Evolutionary conservation across 2,888 invertebrate species (phyloP).

Genomic region (Mimumesa dahlbomi): DNA sequence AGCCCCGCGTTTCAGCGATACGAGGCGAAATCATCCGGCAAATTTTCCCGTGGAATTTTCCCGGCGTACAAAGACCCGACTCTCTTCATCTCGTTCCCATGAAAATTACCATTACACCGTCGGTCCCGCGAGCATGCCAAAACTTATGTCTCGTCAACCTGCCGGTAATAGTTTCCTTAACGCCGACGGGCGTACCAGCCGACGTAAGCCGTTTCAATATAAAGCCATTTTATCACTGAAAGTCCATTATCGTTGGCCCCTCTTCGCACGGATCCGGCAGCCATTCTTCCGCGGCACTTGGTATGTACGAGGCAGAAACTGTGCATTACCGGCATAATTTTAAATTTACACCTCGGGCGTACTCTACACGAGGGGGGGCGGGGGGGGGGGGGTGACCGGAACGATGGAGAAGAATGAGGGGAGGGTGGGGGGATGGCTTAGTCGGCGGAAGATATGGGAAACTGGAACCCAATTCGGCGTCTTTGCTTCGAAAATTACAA

Average conservation of each 20-base stretch:
- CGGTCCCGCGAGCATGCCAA: slow-evolving; percentile 13
- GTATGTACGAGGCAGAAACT: slow-evolving; percentile 66
- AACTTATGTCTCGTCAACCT: slow-evolving; percentile 61
- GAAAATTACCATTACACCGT: slow-evolving; percentile 31
- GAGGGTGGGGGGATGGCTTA: not conserved
- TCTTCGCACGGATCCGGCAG: slow-evolving; percentile 20
- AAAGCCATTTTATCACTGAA: slow-evolving; percentile 75
- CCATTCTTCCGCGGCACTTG: slow-evolving; percentile 61
- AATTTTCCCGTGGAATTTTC: slow-evolving; percentile 7
- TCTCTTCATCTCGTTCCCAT: not conserved
- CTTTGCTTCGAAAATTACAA: slow-evolving; percentile 19
- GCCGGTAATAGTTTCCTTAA: slow-evolving; percentile 65
- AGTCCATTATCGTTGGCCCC: slow-evolving; percentile 73
- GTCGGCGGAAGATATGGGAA: slow-evolving; percentile 12
- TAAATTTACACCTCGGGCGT: slow-evolving; percentile 68
- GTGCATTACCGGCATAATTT: slow-evolving; percentile 73
- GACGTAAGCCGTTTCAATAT: slow-evolving; percentile 70
- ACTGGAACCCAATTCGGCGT: slow-evolving; percentile 22
- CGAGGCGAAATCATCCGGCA: not conserved
- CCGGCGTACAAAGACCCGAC: not conserved
- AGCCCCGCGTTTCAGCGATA: too few relatives aligned
- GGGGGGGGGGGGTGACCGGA: too few relatives aligned
- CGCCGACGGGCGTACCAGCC: slow-evolving; percentile 47
- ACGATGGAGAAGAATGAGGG: not conserved
- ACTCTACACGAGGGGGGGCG: not conserved